Conservation (phyloP, 1,140 invertebrate genomes). For the Bombus picipes region DNA sequence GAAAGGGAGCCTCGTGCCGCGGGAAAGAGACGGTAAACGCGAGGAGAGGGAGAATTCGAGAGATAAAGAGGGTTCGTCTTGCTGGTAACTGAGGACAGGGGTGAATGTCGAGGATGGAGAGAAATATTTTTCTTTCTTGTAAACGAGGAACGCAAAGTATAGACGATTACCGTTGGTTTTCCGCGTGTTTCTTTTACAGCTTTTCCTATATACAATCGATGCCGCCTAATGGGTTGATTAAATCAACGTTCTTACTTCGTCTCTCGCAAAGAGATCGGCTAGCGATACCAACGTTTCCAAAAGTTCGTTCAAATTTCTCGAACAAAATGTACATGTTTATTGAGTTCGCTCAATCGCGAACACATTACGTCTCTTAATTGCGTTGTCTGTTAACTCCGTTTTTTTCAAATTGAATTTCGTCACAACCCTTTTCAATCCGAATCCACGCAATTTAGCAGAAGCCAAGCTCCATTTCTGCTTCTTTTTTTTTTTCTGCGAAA, state of each 20-base stretch:
- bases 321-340: background rate
- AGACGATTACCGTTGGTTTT: constrained; percentile 32
- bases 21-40: constrained; percentile 33
- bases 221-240: constrained; percentile 2
- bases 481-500: background rate
- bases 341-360: background rate
- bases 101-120: constrained; percentile 37
- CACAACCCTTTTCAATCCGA: background rate
- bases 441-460: background rate
- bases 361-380: background rate
- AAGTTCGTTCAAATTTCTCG: background rate
- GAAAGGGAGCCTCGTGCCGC: constrained; percentile 47
- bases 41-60: constrained; percentile 43
- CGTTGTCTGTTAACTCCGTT: background rate
- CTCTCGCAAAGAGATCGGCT: background rate
- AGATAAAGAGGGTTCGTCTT: constrained; percentile 61
- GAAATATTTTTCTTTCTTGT: constrained; percentile 55
- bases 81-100: constrained; percentile 52
- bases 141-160: constrained; percentile 30
- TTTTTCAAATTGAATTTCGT: background rate
- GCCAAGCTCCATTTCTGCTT: background rate
- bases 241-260: background rate
- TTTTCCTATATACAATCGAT: constrained; percentile 9
- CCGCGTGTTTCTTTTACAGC: constrained; percentile 8
- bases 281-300: background rate